Conservation (phyloP, 2,888 invertebrate genomes). For the Kryphioiulus occultus region DNA sequence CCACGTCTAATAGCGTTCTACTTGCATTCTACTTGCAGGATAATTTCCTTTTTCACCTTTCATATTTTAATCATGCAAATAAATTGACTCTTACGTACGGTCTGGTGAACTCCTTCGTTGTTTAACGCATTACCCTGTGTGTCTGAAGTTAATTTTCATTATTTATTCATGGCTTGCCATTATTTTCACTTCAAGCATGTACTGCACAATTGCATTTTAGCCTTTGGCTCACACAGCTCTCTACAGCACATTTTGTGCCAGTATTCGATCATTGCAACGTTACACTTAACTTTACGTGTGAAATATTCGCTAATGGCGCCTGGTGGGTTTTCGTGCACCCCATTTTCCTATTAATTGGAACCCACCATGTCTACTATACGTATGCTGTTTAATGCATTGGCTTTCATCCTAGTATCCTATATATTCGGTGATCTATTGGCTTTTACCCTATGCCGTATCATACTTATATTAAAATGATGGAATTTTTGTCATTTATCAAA, state of each 20-base stretch:
- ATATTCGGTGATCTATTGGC: not conserved
- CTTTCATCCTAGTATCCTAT: not conserved
- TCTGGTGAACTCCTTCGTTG: not conserved
- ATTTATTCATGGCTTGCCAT: slow-evolving; percentile 19
- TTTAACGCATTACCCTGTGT: not conserved
- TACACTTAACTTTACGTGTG: not conserved
- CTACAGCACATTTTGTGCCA: not conserved
- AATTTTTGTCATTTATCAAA: slow-evolving; percentile 15
- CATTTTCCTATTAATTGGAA: not conserved
- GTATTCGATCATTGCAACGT: not conserved
- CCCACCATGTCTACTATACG: not conserved
- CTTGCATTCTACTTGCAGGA: not conserved
- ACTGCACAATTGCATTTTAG: not conserved
- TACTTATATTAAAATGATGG: slow-evolving; percentile 1
- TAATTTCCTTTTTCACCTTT: not conserved
- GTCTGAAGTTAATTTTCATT: slow-evolving; percentile 15
- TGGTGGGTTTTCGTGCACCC: not conserved
- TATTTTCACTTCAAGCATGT: not conserved
- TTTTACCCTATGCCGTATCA: not conserved
- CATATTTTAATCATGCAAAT: slow-evolving; percentile 32
- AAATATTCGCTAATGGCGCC: not conserved
- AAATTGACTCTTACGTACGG: not conserved
- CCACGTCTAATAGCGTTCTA: not conserved
- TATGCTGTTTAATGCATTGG: not conserved
- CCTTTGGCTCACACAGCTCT: not conserved